Base-by-base conservation (phyloP, 2,888 invertebrate genomes). In the Acholoe squamosa region DNA sequence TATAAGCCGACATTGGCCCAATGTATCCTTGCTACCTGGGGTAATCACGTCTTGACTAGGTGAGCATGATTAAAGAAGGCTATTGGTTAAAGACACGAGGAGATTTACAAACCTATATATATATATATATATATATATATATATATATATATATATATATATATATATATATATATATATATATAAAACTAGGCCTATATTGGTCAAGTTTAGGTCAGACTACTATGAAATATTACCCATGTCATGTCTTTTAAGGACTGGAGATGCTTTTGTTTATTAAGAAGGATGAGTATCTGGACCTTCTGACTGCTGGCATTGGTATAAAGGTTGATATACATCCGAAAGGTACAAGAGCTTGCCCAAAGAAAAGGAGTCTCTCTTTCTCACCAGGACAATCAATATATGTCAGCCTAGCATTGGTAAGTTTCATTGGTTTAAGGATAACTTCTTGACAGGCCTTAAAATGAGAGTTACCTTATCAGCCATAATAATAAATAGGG, bases 121-220 rank as follows among this genome's bases (percentile, higher is more conserved):
- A 61, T 52, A 12, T 16, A 67, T 31, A 67, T 34, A 84, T 52
- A 80, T 31, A 80, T 52, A 80, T 84, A 76, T 89, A 33, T 89
- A 76, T 89, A 33, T 89, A 76, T 89, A 33, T 89, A 43, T 89
- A 22, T 89, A 43, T 89, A 33, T 89, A 76, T 89, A 33, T 89
- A 76, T 89, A 56, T 67, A 76, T 67, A 76, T 67, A 33, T 33
- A 76, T 89, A 56, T 89, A 76, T 89, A 33, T 77, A 76, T 89
- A 43, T 43, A 43, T 7, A 43, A 43, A 10, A 7, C 43, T 43
- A n/a, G n/a, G n/a, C 43, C 43, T 43, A 7, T 43, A 7, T 10
- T 10, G 43, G 43, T 3, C 10, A 43, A 43, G 10, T 7, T 43
- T 3, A 43, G 19, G 71, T 43, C 43, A n/a, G n/a, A n/a, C n/a